Percentiles rank a stretch among this genome's conserved stretches.
phyloP scores from a whole-genome alignment of 2,113 vertebrate genomes.

The Plestiodon gilberti region DNA sequence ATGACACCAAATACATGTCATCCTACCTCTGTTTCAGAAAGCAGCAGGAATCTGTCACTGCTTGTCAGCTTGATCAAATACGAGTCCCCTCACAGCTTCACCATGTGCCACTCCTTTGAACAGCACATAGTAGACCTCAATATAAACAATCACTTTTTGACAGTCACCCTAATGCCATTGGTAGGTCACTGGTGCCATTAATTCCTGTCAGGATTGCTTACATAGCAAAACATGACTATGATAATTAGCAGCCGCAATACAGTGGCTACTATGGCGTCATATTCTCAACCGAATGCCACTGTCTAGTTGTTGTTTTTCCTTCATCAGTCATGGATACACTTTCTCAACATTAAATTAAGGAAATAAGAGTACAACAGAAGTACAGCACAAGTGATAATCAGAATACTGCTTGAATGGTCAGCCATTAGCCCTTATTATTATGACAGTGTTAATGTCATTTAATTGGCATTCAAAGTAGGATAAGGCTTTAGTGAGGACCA shows the following conservation, averaged over 20 bases:
- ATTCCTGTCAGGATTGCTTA: conserved; percentile 26
- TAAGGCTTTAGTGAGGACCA: too few species aligned
- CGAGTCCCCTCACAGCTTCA: conserved; percentile 58
- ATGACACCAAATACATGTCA: conserved; percentile 76
- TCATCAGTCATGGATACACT: neutral
- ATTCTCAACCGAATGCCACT: neutral
- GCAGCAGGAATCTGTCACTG: conserved; percentile 61
- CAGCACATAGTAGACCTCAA: conserved; percentile 39
- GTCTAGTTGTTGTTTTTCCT: neutral
- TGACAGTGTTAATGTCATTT: too few species aligned
- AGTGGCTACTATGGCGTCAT: too few species aligned
- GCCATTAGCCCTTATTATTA: neutral
- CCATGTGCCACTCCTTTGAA: conserved; percentile 53
- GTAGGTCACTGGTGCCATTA: conserved; percentile 25
- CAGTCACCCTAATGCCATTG: neutral
- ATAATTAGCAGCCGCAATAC: conserved; percentile 23
- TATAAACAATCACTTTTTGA: conserved; percentile 32
- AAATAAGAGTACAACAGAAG: neutral
- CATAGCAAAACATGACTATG: neutral
- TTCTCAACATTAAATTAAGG: neutral
- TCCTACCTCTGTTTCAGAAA: conserved; percentile 54
- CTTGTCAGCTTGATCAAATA: conserved; percentile 75
- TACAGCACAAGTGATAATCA: neutral
- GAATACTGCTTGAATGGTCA: neutral
- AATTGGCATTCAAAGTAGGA: neutral